Evolutionary conservation across 2,888 invertebrate species (phyloP), one percentile per base, ranked within the genome.

Genomic region (Cyaniris semiargus): DNA sequence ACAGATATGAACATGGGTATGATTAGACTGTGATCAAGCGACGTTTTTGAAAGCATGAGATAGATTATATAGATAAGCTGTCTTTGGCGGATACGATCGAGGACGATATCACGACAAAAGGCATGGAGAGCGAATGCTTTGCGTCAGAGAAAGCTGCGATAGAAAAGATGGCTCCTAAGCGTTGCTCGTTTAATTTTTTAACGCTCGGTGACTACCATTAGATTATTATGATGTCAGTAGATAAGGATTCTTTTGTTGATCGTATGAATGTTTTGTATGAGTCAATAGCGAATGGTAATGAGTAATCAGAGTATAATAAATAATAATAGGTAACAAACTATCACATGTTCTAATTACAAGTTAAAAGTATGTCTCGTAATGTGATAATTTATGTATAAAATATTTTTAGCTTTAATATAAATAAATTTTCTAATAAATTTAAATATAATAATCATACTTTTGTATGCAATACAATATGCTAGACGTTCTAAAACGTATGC

Each of bases 1-100:
- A 83, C 86, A 88, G 84, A 86, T 86, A 86, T 85, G 86, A 86
- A 84, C 72, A 80, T 81, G 78, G 78, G 77, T 71, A 87, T 86
- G 84, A 87, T 85, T 85, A 78, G 76, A 78, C 76, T 72, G 70
- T 79, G 77, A 76, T 76, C 76, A 74, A 79, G n/a, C 75, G 79
- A 78, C 75, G 75, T 75, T 79, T 80, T 79, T 80, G 80, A 81
- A 83, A 83, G 82, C 83, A 79, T 80, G 80, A 80, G 80, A 75
- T 78, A 66, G 27, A 66, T 31, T 66, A 66, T 76, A 80, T 77
- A 77, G 75, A 66, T 77, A 81, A 81, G 81, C 79, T 79, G 78
- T 76, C 77, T 78, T 79, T 76, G 53, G 74, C 53, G 74, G 72
- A 53, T 71, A 38, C 44, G 74, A 74, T 72, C 21, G 74, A 72